Percentiles rank a stretch among this genome's conserved stretches.
Evolutionary conservation across 2,113 vertebrate species (phyloP).

Genomic region (Microcebus griseorufus): DNA sequence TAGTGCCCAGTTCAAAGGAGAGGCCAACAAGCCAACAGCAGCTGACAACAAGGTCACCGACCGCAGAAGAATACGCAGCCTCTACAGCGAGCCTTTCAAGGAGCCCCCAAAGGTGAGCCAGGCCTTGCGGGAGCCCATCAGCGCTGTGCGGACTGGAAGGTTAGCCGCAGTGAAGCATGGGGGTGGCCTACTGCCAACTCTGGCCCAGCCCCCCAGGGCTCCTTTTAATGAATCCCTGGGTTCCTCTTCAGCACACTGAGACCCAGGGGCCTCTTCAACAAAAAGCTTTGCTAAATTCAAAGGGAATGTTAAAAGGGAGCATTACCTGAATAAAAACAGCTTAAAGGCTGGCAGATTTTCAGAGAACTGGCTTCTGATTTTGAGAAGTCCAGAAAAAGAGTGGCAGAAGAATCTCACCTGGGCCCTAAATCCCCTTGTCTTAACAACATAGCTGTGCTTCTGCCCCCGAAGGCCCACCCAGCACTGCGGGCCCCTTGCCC

Average conservation of each 20-base stretch:
- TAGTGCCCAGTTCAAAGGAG: constrained; percentile 93
- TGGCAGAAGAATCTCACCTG: background rate
- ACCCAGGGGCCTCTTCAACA: background rate
- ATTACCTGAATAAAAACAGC: background rate
- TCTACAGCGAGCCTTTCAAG: constrained; percentile 95
- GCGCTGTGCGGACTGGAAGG: background rate
- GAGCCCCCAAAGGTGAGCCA: constrained; percentile 91
- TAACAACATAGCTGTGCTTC: background rate
- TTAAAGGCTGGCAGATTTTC: background rate
- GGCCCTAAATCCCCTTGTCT: background rate
- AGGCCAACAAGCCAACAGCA: constrained; percentile 86
- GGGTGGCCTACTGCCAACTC: rapidly evolving
- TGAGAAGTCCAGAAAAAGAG: background rate
- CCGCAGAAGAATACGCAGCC: constrained; percentile 95
- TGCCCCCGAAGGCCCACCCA: background rate
- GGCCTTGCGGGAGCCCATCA: background rate
- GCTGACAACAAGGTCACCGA: constrained; percentile 92
- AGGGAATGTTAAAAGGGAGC: background rate
- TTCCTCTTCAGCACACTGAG: background rate
- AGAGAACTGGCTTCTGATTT: constrained; percentile 18
- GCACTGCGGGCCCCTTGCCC: background rate
- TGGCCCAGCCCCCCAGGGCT: background rate
- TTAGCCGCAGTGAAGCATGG: background rate
- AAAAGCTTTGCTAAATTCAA: background rate
- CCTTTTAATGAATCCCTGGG: background rate